phyloP scores from a whole-genome alignment of 2,888 invertebrate species.

The Agonopterix alstromeriana region DNA sequence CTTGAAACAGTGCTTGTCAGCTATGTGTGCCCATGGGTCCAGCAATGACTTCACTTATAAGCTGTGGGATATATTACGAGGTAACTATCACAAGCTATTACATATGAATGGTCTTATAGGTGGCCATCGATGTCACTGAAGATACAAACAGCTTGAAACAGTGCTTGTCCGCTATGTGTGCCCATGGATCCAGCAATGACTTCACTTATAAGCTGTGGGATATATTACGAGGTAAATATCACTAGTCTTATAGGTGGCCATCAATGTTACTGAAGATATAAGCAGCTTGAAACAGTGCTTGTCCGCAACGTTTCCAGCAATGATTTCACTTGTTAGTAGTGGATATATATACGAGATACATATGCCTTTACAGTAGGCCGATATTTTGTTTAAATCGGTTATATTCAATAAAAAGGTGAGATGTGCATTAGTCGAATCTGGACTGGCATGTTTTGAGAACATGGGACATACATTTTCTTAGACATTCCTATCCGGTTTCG shows the following conservation, averaged over 20 bases:
- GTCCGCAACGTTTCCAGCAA: conserved; percentile 51
- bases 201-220: conserved; percentile 71
- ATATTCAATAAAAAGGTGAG: too few species aligned
- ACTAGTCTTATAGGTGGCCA: too few species aligned
- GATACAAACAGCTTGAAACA: conserved; percentile 50
- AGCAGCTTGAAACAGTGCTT: conserved; percentile 48
- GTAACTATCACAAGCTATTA: conserved; percentile 31
- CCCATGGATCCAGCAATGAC: conserved; percentile 59
- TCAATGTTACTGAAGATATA: conserved; percentile 52
- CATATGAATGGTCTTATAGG: too few species aligned
- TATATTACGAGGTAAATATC: conserved; percentile 49
- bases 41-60: conserved; percentile 70
- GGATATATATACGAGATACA: too few species aligned
- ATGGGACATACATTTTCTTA: too few species aligned
- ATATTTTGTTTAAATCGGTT: too few species aligned
- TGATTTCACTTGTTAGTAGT: conserved; percentile 67
- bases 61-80: conserved; percentile 68
- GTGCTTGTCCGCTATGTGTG: conserved; percentile 41
- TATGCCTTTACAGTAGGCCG: conserved; percentile 22
- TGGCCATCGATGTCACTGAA: conserved; percentile 46
- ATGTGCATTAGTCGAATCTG: too few species aligned
- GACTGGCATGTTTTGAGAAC: too few species aligned
- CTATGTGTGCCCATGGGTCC: conserved; percentile 45
- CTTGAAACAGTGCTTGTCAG: conserved; percentile 44
- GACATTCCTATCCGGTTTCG: too few species aligned